Base-by-base conservation (phyloP, 2,797 vertebrate genomes). In the Paedocypris micromegethes region DNA sequence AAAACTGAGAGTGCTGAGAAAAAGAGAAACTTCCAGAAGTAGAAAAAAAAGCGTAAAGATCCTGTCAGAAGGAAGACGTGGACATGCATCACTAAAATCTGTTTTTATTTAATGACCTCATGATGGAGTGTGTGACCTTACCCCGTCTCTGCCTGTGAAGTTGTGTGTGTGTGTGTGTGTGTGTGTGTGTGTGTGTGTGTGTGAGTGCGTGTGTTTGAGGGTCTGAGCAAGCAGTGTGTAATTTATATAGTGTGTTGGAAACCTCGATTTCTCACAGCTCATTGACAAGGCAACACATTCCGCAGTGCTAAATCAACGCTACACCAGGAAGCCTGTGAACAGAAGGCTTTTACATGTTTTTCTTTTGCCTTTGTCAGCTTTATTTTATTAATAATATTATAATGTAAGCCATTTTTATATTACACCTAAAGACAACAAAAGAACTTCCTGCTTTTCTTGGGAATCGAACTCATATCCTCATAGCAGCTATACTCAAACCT, bases 141-240 rank as follows among this genome's bases (percentile, higher is more conserved):
- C 73, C 43, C 49, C n/a, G 64, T 85, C 67, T 64, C 55, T 60
- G 58, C 68, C 72, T 64, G 52, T 70, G 45, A 74, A 74, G 68
- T 39, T 39, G 68, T 46, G 9, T 62, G 46, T 55, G 43, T 54
- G 52, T 55, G 57, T n/a, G 62, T 72, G 66, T 77, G 59, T 67
- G 76, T 64, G 54, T 65, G 53, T 48, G 23, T 41, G 56, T 69
- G 50, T 70, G 57, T 58, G 56, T 72, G 38, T 59, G 45, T 59
- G 53, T 59, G 58, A 65, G 37, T 71, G 68, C 68, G 68, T 75
- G 66, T 58, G 66, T 74, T 23, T 23, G 23, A 59, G 57, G 68
- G 68, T 77, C 41, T 79, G 79, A 79, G 78, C 78, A 80, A 68
- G 58, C 40, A 47, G 65, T 50, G 54, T 72, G 51, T 62, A 69